Conservation (phyloP, 2,888 invertebrate species). For the Rhagonycha fulva region DNA sequence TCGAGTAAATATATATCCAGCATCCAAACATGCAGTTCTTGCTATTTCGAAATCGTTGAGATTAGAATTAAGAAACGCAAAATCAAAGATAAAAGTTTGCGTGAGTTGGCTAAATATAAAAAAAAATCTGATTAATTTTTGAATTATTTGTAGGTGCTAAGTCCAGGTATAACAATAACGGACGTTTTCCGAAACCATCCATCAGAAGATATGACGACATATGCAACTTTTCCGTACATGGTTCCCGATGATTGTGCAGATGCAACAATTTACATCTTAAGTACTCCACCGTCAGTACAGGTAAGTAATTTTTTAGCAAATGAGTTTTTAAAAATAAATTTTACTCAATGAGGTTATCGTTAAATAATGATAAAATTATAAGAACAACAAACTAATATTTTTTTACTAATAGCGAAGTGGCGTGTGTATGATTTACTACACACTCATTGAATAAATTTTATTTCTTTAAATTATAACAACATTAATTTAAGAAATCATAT, state of each 20-base stretch:
- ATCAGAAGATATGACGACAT: conserved; percentile 4
- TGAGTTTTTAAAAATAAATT: not conserved
- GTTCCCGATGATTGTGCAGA: conserved; percentile 18
- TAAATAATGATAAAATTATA: not conserved
- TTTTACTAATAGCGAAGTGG: not conserved
- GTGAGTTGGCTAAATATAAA: not conserved
- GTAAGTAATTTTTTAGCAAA: not conserved
- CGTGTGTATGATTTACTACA: not conserved
- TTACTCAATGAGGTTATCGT: no score
- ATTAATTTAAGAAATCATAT: not conserved
- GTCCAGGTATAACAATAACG: conserved; percentile 18
- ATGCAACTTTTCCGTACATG: conserved; percentile 13
- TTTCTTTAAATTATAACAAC: not conserved
- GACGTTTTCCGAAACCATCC: conserved; percentile 17
- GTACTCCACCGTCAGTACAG: conserved; percentile 16
- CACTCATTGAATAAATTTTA: not conserved
- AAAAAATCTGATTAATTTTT: not conserved
- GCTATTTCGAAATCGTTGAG: conserved; percentile 8
- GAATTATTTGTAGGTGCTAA: conserved; percentile 10
- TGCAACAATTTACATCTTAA: conserved; percentile 15
- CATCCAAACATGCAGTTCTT: conserved; percentile 16
- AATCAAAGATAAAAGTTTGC: conserved; percentile 21
- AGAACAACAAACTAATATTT: not conserved
- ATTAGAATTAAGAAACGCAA: conserved; percentile 10
- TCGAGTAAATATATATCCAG: conserved; percentile 14